phyloP scores from a whole-genome alignment of 2,888 invertebrate genomes.

The Clunio marinus region DNA sequence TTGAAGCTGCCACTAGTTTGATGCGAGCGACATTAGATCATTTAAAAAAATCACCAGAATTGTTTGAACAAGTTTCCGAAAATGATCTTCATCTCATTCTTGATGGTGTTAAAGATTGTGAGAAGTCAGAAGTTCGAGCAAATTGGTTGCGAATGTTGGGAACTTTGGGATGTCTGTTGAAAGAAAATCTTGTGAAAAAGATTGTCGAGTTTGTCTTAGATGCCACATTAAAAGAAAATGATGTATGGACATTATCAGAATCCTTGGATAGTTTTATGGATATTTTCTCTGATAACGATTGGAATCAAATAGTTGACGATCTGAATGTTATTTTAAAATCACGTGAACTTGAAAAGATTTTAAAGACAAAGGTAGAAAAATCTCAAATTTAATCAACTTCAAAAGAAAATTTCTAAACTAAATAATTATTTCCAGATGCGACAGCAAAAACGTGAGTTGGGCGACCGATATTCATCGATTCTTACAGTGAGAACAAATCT shows the following conservation, averaged over 20 bases:
- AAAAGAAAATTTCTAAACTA: constrained; percentile 32
- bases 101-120: constrained; percentile 55
- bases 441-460: constrained; percentile 61
- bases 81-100: constrained; percentile 59
- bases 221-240: constrained; percentile 54
- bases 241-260: constrained; percentile 70
- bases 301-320: constrained; percentile 61
- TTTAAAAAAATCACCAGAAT: constrained; percentile 54
- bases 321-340: constrained; percentile 62
- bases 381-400: constrained; percentile 2
- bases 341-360: constrained; percentile 55
- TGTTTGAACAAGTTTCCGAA: constrained; percentile 57
- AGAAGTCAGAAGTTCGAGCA: constrained; percentile 56
- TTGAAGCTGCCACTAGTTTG: constrained; percentile 68
- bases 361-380: constrained; percentile 60
- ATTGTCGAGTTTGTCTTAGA: constrained; percentile 62
- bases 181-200: constrained; percentile 46
- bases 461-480: constrained; percentile 66
- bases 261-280: constrained; percentile 71
- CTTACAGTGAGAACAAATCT: constrained; percentile 66
- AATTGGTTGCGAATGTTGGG: constrained; percentile 60
- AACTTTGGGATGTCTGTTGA: constrained; percentile 54
- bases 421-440: constrained; percentile 55
- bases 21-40: constrained; percentile 71
- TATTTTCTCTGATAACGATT: constrained; percentile 71